Evolutionary conservation across 2,113 vertebrate species (phyloP).

Genomic region (Prunella himalayana): DNA sequence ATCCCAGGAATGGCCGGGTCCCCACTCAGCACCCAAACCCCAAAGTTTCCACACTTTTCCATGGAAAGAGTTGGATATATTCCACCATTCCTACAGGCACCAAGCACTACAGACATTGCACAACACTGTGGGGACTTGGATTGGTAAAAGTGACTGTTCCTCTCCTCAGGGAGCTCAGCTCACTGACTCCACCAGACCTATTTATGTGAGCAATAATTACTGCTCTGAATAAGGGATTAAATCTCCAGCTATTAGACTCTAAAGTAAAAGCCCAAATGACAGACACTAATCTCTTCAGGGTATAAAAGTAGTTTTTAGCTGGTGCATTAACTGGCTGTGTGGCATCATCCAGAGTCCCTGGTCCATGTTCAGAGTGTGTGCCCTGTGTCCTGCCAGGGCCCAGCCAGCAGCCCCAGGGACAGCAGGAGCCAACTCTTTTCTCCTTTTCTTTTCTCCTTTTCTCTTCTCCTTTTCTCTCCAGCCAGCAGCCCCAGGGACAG

Average conservation of each 20-base stretch:
- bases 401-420: not conserved
- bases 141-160: not conserved
- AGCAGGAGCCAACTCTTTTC: not conserved
- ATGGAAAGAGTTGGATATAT: not conserved
- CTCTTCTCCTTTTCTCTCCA: not conserved
- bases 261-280: conserved; percentile 23
- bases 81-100: not conserved
- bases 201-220: conserved; percentile 34
- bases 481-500: not conserved
- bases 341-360: not conserved
- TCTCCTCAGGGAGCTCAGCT: not conserved
- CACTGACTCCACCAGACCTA: conserved; percentile 26
- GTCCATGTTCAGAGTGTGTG: not conserved
- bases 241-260: conserved; percentile 9
- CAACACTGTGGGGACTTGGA: not conserved
- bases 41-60: not conserved
- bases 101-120: not conserved
- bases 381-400: not conserved
- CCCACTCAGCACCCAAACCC: not conserved
- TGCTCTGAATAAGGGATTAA: conserved; percentile 29
- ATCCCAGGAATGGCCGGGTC: rapidly evolving
- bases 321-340: not conserved
- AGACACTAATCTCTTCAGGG: conserved; percentile 17
- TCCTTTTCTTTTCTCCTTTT: not conserved
- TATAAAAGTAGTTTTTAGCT: not conserved